A percentile compares a stretch with the other conserved stretches of the same genome.
Evolutionary conservation across 2,888 invertebrate genomes (phyloP).

Genomic region (Deilephila elpenor): DNA sequence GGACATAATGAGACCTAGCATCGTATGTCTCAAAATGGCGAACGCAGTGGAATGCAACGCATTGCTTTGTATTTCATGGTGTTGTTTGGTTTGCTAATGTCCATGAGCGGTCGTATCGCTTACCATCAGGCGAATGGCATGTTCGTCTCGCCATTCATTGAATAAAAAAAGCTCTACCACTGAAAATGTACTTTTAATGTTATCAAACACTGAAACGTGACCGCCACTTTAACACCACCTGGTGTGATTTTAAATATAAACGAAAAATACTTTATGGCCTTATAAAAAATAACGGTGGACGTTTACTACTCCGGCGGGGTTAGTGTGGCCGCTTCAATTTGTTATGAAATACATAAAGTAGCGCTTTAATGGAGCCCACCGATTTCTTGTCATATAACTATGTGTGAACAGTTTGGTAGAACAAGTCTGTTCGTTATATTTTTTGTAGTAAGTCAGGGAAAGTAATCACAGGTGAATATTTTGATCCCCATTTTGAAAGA

Average conservation of each 20-base stretch:
- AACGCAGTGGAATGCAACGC: too few relatives aligned
- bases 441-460: background rate
- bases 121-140: too few relatives aligned
- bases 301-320: background rate
- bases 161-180: too few relatives aligned
- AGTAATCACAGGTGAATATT: too few relatives aligned
- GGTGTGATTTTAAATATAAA: conserved; percentile 7
- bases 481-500: too few relatives aligned
- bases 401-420: background rate
- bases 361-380: background rate
- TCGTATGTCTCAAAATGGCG: too few relatives aligned
- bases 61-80: too few relatives aligned
- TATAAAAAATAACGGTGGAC: background rate
- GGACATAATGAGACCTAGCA: too few relatives aligned
- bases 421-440: background rate
- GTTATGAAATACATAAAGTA: conserved; percentile 7
- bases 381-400: background rate
- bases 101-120: too few relatives aligned
- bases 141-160: too few relatives aligned
- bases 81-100: too few relatives aligned
- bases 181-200: background rate
- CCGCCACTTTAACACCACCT: background rate
- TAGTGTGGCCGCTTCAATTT: background rate
- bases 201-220: background rate
- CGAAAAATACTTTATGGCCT: background rate